phyloP scores from a whole-genome alignment of 2,888 invertebrate genomes.

The Ophion ventricosus region DNA sequence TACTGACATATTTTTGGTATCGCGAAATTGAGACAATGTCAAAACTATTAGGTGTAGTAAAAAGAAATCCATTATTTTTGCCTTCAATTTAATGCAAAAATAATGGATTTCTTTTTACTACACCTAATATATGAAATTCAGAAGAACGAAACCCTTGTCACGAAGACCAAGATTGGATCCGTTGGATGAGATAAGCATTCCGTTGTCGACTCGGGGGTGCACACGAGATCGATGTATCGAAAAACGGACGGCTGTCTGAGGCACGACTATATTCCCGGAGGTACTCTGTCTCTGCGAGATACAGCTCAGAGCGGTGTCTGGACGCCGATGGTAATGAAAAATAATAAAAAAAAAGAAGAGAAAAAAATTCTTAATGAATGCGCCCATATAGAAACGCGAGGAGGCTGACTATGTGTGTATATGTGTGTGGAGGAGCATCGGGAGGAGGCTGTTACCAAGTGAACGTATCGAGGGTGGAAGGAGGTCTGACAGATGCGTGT shows the following conservation, averaged over 20 bases:
- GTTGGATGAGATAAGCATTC: background rate
- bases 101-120: too few species aligned
- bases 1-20: too few species aligned
- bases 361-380: slow-evolving; percentile 35
- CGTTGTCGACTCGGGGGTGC: background rate
- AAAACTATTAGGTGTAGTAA: too few species aligned
- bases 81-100: too few species aligned
- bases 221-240: slow-evolving; percentile 1
- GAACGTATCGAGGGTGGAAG: slow-evolving; percentile 76
- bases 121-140: too few species aligned
- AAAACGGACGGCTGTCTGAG: background rate
- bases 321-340: background rate
- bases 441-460: slow-evolving; percentile 78
- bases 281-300: background rate
- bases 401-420: slow-evolving; percentile 4
- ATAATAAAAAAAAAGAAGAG: background rate
- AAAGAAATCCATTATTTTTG: too few species aligned
- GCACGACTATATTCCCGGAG: background rate
- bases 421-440: slow-evolving; percentile 5
- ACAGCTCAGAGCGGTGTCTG: background rate
- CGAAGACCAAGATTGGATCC: background rate
- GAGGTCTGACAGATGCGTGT: slow-evolving; percentile 77
- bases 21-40: too few species aligned
- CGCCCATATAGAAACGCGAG: background rate
- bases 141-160: too few species aligned